Conservation (phyloP, 1,140 invertebrate species). For the Subanguina moxae region DNA sequence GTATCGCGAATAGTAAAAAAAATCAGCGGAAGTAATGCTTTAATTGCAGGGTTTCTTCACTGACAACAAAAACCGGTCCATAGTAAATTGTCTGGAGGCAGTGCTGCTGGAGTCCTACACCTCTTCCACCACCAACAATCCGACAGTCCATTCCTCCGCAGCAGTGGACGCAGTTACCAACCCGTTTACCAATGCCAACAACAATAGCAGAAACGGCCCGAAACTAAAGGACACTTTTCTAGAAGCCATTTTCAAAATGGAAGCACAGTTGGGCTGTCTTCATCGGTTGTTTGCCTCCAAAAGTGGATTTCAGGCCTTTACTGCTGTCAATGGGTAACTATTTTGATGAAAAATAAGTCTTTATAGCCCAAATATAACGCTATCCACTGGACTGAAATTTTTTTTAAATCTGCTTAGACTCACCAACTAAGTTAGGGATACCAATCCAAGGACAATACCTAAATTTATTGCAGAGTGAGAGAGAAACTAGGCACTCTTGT, state of each 20-base stretch:
- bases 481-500: conserved; percentile 87
- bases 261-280: conserved; percentile 88
- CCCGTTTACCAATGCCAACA: neutral
- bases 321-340: conserved; percentile 74
- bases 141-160: neutral
- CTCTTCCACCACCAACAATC: neutral
- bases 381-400: no score
- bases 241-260: conserved; percentile 68
- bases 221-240: conserved; percentile 23
- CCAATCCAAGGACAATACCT: neutral
- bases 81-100: conserved; percentile 73
- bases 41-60: conserved; percentile 77
- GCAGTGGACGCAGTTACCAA: neutral
- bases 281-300: conserved; percentile 89
- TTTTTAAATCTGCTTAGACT: no score
- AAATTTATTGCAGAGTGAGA: conserved; percentile 68
- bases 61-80: conserved; percentile 95
- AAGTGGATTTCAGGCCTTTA: conserved; percentile 93
- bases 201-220: neutral
- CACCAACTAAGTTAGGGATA: no score
- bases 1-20: conserved; percentile 60
- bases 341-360: neutral
- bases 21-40: conserved; percentile 34
- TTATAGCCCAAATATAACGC: no score
- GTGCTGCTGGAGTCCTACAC: conserved; percentile 66